Evolutionary conservation across 2,888 invertebrate species (phyloP).

Genomic region (Acheta domesticus): DNA sequence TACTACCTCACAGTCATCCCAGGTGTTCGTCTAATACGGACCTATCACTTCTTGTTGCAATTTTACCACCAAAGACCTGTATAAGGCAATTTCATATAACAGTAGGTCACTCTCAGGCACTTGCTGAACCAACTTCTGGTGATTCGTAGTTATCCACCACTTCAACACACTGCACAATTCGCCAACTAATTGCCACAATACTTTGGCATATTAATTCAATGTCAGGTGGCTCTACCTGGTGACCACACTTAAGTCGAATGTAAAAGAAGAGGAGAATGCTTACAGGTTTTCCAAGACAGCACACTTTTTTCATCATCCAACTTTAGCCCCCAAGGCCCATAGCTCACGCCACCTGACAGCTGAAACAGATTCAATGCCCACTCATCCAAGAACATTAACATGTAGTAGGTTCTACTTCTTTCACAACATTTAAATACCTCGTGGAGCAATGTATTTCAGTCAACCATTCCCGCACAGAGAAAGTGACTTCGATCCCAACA

Average conservation of each 20-base stretch:
- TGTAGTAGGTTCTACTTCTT: not conserved
- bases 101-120: conserved; percentile 47
- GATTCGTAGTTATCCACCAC: conserved; percentile 44
- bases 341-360: conserved; percentile 38
- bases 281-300: conserved; percentile 23
- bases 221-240: not conserved
- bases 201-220: conserved; percentile 41
- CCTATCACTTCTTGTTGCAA: conserved; percentile 45
- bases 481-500: conserved; percentile 28
- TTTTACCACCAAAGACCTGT: conserved; percentile 44
- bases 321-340: conserved; percentile 28
- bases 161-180: conserved; percentile 44
- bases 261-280: conserved; percentile 41
- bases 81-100: conserved; percentile 44
- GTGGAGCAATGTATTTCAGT: not conserved
- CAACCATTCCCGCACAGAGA: not conserved
- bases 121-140: conserved; percentile 40
- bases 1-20: conserved; percentile 28
- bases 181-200: conserved; percentile 45
- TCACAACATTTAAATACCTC: not conserved
- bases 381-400: conserved; percentile 30
- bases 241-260: conserved; percentile 46
- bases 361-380: conserved; percentile 33
- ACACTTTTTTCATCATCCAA: conserved; percentile 21
- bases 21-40: conserved; percentile 38